These are phyloP conservation scores for Eublepharis macularius DNA, from an alignment of 2,113 vertebrate genomes.

Conservation along the genomic window DNA sequence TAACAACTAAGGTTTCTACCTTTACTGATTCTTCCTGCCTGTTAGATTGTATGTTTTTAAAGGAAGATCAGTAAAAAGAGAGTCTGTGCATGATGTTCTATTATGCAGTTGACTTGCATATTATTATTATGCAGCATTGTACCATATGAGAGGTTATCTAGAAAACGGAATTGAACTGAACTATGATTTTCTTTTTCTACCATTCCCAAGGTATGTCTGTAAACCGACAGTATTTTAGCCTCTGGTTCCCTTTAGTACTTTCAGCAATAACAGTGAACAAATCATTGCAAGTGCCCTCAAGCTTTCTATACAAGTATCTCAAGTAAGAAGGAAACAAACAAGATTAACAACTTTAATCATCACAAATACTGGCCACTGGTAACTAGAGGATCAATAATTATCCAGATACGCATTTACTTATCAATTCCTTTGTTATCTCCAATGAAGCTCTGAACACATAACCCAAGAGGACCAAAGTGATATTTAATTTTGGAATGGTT, in stretches of 20 bases:
- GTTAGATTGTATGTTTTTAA: not conserved
- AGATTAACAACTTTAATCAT: not conserved
- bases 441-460: not conserved
- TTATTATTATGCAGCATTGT: too few species aligned
- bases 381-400: not conserved
- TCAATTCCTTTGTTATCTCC: too few species aligned
- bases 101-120: too few species aligned
- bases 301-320: not conserved
- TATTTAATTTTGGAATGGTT: too few species aligned
- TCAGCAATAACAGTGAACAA: not conserved
- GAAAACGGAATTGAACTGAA: not conserved
- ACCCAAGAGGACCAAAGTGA: not conserved
- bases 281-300: not conserved
- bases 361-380: not conserved
- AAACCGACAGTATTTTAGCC: not conserved
- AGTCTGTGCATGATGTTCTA: too few species aligned
- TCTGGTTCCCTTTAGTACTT: not conserved
- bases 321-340: not conserved
- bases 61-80: too few species aligned
- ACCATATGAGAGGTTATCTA: not conserved
- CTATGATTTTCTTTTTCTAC: not conserved
- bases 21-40: not conserved
- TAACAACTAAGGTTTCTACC: not conserved
- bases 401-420: not conserved
- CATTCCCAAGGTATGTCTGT: not conserved